phyloP scores from a whole-genome alignment of 1,140 invertebrate species.

The Macrobrachium rosenbergii region DNA sequence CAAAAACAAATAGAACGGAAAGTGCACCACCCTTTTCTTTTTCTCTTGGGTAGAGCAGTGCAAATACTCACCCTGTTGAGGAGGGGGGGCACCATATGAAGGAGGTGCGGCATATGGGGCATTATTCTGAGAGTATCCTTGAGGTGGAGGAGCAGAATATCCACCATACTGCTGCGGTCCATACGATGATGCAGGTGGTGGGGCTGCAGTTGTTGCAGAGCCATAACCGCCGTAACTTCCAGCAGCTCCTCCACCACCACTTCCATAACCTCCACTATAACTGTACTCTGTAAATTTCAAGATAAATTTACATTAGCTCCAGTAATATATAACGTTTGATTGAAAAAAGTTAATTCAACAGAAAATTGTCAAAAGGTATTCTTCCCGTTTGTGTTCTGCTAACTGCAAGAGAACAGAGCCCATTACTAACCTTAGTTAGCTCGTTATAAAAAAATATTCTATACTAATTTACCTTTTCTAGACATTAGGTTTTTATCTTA shows the following conservation, averaged over 20 bases:
- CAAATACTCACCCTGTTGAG: constrained; percentile 37
- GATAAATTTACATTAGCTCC: not conserved
- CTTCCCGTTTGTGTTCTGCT: too few relatives aligned
- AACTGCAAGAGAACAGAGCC: too few relatives aligned
- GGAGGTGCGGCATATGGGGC: constrained; percentile 57
- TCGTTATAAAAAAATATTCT: too few relatives aligned
- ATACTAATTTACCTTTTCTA: too few relatives aligned
- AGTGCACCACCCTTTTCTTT: not conserved
- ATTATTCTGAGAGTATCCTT: constrained; percentile 59
- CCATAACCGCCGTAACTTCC: constrained; percentile 58
- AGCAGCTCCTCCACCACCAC: constrained; percentile 37
- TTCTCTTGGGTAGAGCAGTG: not conserved
- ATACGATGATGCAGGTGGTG: constrained; percentile 56
- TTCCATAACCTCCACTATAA: constrained; percentile 57
- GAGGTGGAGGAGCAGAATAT: constrained; percentile 62
- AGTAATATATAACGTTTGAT: too few relatives aligned
- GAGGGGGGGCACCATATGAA: constrained; percentile 54
- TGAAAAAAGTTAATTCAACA: too few relatives aligned
- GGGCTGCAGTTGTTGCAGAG: constrained; percentile 51
- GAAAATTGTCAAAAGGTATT: too few relatives aligned
- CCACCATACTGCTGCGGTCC: constrained; percentile 61
- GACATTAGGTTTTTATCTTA: too few relatives aligned
- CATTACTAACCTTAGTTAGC: too few relatives aligned
- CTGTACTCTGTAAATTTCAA: constrained; percentile 39
- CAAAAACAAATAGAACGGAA: constrained; percentile 5